Base-by-base conservation (phyloP, 1,140 invertebrate species). In the Neodiprion lecontei region DNA sequence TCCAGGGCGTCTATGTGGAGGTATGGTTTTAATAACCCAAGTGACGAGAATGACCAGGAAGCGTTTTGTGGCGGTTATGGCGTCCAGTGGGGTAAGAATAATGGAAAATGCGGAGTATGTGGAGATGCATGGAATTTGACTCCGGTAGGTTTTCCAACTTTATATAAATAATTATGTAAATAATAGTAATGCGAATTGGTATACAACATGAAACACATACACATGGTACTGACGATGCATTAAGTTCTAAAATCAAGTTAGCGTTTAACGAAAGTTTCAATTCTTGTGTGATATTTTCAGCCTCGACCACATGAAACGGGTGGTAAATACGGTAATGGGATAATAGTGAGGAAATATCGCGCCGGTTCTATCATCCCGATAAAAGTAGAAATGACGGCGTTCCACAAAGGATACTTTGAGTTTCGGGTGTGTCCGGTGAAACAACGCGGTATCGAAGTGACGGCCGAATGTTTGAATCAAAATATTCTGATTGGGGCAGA, bases 71-170 rank as follows among this genome's bases (percentile, higher is more conserved):
- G 53, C 11, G 53, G 53, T 61, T 61, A 14, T 17, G 53, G 53
- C 11, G 11, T 12, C 4, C 53, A 61, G n/a, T 17, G n/a, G n/a
- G 88, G 90, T 69, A 84, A 77, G 21, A 93, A 93, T 77, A 93
- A 93, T 81, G 91, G 96, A 0, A 96, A 96, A 84, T 97, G 96
- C 83, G 96, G 96, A 5, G 92, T 96, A 48, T 97, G 96, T 82
- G 96, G 96, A 9, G 96, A 97, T 85, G 88, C 95, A 0, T 97
- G 93, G 92, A 94, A 96, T 80, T 79, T 89, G 1, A 85, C 89
- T 69, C 82, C 84, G 83, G 90, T 90, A 81, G 83, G 78, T 40
- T 40, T 40, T 40, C 28, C 1, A 40, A 40, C 28, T 40, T 40
- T 40, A 40, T 40, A 5, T 40, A 40, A 40, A 3, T 40, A 40